phyloP scores from a whole-genome alignment of 1,140 invertebrate genomes.

The Triops cancriformis region DNA sequence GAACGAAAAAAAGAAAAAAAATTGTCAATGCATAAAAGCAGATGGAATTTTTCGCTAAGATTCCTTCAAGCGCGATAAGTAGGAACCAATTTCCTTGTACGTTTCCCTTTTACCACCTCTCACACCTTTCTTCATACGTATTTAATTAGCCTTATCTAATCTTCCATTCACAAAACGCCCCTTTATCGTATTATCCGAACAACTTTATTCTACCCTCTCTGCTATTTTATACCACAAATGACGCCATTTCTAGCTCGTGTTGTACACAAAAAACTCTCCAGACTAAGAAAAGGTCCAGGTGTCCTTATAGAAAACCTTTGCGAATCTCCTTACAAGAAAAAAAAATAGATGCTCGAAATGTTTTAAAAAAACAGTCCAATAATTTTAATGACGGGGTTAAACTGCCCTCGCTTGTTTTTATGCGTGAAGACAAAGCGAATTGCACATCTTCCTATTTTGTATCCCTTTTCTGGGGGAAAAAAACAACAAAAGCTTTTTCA shows the following conservation, averaged over 20 bases:
- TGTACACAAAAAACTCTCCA: neutral
- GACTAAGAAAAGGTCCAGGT: neutral
- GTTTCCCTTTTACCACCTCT: neutral
- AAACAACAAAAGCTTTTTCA: neutral
- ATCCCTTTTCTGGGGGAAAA: neutral
- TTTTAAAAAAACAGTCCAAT: neutral
- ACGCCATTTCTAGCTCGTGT: neutral
- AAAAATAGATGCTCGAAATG: neutral
- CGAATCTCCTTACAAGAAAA: neutral
- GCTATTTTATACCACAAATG: neutral
- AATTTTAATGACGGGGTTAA: neutral
- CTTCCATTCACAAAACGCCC: neutral
- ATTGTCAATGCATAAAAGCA: neutral
- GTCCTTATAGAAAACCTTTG: neutral
- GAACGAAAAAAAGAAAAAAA: neutral
- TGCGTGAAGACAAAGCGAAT: neutral
- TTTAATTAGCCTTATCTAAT: slow-evolving; percentile 11
- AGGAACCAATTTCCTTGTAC: neutral
- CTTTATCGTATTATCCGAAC: neutral
- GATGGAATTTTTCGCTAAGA: slow-evolving; percentile 1
- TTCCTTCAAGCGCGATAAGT: neutral
- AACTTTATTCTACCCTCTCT: neutral
- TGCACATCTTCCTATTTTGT: neutral
- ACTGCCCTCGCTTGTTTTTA: neutral
- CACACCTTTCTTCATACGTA: neutral